Evolutionary conservation across 2,113 vertebrate genomes (phyloP).

Genomic region (Dermatemys mawii): DNA sequence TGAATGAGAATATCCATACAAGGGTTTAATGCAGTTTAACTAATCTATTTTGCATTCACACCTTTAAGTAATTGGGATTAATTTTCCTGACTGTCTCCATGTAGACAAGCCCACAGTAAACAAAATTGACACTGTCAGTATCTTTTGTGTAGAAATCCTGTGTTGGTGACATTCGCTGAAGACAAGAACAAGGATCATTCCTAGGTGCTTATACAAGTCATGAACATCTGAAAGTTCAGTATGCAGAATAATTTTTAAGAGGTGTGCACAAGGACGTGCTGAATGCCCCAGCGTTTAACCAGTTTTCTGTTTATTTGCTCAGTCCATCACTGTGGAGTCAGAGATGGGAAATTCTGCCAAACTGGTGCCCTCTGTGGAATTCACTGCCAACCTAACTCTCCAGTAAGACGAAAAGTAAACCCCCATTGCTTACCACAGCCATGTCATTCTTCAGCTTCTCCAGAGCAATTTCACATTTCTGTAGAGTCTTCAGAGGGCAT

Average conservation of each 20-base stretch:
- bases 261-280: neutral
- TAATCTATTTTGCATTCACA: neutral
- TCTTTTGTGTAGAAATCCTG: neutral
- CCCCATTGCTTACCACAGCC: conserved; percentile 87
- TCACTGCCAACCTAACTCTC: neutral
- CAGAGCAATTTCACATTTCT: conserved; percentile 97
- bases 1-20: neutral
- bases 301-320: neutral
- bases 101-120: neutral
- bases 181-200: neutral
- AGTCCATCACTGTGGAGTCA: neutral
- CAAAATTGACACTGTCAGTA: neutral
- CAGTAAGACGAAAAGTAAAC: neutral
- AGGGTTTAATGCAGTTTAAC: neutral
- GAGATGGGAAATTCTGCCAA: neutral
- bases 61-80: neutral
- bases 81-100: neutral
- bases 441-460: conserved; percentile 99
- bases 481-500: conserved; percentile 94
- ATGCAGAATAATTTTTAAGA: neutral
- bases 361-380: neutral
- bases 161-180: neutral
- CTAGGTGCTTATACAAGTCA: neutral
- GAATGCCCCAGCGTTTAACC: neutral
- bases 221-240: neutral